These are phyloP conservation scores for Clarias batrachus DNA, from an alignment of 2,113 vertebrate species.

Conservation along the genomic window DNA sequence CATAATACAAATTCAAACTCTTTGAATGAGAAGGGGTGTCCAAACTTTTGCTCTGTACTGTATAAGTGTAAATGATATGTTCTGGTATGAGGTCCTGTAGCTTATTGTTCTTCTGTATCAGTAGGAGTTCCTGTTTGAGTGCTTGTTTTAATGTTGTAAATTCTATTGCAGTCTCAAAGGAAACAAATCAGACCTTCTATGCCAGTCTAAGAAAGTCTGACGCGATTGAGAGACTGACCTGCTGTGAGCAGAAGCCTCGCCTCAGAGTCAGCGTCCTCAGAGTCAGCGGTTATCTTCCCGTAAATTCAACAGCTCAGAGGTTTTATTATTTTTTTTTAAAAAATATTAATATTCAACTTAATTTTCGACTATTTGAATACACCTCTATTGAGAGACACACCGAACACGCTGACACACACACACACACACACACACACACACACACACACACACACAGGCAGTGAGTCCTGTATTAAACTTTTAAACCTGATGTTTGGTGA, in stretches of 20 bases:
- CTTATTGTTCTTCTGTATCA: neutral
- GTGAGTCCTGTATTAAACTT: slow-evolving; percentile 57
- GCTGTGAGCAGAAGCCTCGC: neutral
- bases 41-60: no score
- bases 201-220: neutral
- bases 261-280: no score
- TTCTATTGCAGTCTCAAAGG: neutral
- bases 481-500: slow-evolving; percentile 58
- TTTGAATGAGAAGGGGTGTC: no score
- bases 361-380: neutral
- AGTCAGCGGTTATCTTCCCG: neutral
- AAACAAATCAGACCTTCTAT: neutral
- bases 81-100: neutral
- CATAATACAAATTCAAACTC: no score
- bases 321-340: neutral
- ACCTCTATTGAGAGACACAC: slow-evolving; percentile 6
- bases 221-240: neutral
- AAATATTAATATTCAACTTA: slow-evolving; percentile 22
- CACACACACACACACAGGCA: slow-evolving; percentile 32
- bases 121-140: neutral
- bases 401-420: slow-evolving; percentile 29
- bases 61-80: neutral
- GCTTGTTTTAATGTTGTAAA: neutral
- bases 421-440: neutral
- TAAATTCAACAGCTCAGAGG: neutral